Percentiles rank a stretch among this genome's conserved stretches.
phyloP scores from a whole-genome alignment of 2,797 vertebrate species.

The Decapterus maruadsi region DNA sequence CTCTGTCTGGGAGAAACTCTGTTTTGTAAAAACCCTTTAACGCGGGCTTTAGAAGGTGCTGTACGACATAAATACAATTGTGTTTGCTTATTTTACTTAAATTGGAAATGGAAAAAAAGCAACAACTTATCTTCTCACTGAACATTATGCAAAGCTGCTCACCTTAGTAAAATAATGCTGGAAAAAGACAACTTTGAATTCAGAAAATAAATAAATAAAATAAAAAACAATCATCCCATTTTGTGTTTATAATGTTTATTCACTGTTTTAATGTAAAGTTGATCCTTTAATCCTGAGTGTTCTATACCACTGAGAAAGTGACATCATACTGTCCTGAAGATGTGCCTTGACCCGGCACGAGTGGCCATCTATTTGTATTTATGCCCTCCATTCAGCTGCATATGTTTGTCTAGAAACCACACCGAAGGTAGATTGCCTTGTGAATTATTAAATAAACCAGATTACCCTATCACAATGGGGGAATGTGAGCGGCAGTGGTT shows the following conservation, averaged over 20 bases:
- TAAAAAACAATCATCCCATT: not conserved
- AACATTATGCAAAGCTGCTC: not conserved
- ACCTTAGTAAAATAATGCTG: slow-evolving; percentile 6
- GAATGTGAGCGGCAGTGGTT: slow-evolving; percentile 50
- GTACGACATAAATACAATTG: not conserved
- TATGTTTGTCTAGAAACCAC: slow-evolving; percentile 48
- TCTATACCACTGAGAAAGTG: slow-evolving; percentile 18
- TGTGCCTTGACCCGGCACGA: slow-evolving; percentile 31
- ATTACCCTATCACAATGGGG: slow-evolving; percentile 69
- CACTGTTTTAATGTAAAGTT: slow-evolving; percentile 7
- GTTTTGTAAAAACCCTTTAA: not conserved
- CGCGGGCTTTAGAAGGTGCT: not conserved
- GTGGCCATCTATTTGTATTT: slow-evolving; percentile 64
- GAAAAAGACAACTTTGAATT: not conserved
- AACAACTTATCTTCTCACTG: not conserved
- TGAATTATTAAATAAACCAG: slow-evolving; percentile 85
- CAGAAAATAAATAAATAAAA: too few species aligned
- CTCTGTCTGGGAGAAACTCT: too few species aligned
- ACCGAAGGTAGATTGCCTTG: slow-evolving; percentile 76
- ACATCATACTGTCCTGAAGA: slow-evolving; percentile 35
- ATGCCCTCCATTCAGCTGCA: slow-evolving; percentile 41
- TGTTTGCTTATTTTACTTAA: not conserved
- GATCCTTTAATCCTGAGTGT: not conserved
- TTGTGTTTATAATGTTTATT: slow-evolving; percentile 13
- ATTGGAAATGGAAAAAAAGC: not conserved